These are phyloP conservation scores for Platyscapa corneri DNA, from an alignment of 1,140 invertebrate genomes.

Conservation along the genomic window DNA sequence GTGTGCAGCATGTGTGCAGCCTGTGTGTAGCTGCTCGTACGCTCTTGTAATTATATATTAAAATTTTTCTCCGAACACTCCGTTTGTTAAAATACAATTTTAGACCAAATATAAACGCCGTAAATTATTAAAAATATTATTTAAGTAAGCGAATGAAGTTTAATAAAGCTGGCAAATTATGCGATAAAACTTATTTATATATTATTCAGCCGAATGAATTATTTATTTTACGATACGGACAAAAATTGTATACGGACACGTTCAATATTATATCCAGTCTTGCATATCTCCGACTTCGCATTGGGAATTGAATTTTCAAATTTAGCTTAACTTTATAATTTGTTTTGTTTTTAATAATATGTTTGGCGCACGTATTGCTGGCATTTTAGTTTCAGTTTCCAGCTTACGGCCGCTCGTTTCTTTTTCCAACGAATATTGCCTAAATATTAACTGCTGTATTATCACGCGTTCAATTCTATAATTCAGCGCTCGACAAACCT, in stretches of 20 bases:
- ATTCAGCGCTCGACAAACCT: neutral
- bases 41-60: neutral
- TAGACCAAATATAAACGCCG: neutral
- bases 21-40: too few species aligned
- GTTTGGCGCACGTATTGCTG: too few species aligned
- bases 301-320: neutral
- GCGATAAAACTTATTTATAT: slow-evolving; percentile 8
- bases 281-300: neutral
- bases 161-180: neutral
- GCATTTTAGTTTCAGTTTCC: neutral
- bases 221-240: neutral
- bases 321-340: neutral
- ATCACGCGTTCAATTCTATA: neutral
- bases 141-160: neutral
- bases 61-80: neutral
- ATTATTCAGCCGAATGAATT: neutral
- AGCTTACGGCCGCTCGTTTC: too few species aligned
- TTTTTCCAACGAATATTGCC: neutral
- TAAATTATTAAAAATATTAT: neutral
- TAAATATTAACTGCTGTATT: neutral
- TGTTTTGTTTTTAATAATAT: neutral
- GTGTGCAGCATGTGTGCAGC: too few species aligned
- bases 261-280: neutral
- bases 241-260: neutral
- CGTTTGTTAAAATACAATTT: neutral